Base-by-base conservation (phyloP, 2,797 vertebrate genomes). In the Enteromius trimaculatus region DNA sequence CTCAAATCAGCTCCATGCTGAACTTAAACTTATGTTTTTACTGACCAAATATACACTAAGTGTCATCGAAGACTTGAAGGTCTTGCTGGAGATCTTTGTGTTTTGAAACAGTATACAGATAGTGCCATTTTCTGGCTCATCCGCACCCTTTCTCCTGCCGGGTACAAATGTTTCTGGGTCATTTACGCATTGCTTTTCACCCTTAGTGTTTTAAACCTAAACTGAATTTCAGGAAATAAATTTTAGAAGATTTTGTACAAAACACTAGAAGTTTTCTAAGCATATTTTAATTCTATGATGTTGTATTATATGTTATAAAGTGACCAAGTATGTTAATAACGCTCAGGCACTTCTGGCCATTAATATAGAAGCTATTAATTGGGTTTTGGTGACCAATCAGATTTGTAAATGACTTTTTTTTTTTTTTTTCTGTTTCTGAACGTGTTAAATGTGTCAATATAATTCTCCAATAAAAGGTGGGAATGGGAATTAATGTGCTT, bases 11-110 rank as follows among this genome's bases (percentile, higher is more conserved):
- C 65, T 49, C 39, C 42, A 58, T 9, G 10, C 7, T 74, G 47
- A 64, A 39, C 78, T 19, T 62, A 66, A 80, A 82, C 44, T 2
- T 49, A 72, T 53, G 77, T 75, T 76, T 74, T 6, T 84, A 60
- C 58, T 77, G 77, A 83, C 77, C 77, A 84, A 87, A 82, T 80
- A 60, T 55, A 84, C 49, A 79, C 55, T 7, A 79, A 87, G 84
- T 87, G 88, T 86, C 84, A 88, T 37, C 31, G 2, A 60, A 60
- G 44, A 19, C 51, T 47, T 17, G 44, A 37, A 37, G 34, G 44
- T 64, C 26, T 64, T 64, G 26, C 13, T 62, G 60, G 60, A 62
- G 26, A 62, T 29, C 6, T 55, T 23, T 42, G 29, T 80, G 60
- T 79, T 62, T 9, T 80, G 4, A 55, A 42, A 80, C 6, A 1